Evolutionary conservation across 2,113 vertebrate species (phyloP).

Genomic region (Eulemur macaco): DNA sequence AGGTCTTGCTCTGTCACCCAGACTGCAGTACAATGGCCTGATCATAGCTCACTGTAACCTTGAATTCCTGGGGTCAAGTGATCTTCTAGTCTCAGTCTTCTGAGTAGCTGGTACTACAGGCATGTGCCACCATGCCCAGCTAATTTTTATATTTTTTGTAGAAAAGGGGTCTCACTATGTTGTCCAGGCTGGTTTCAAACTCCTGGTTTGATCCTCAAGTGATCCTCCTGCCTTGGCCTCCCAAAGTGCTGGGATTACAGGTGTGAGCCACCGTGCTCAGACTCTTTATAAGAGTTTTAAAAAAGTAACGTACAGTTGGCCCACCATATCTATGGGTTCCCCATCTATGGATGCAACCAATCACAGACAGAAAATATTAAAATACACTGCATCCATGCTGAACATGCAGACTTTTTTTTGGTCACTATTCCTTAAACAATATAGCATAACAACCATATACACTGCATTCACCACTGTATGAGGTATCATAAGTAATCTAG

Average conservation of each 20-base stretch:
- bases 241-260: neutral
- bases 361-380: neutral
- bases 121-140: too few species aligned
- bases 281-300: neutral
- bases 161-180: neutral
- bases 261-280: neutral
- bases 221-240: neutral
- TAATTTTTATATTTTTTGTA: neutral
- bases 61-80: neutral
- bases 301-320: neutral
- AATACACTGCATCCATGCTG: neutral
- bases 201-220: neutral
- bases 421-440: neutral
- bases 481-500: neutral
- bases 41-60: neutral
- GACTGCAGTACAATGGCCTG: neutral
- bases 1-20: neutral
- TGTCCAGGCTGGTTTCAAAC: neutral
- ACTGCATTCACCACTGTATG: neutral
- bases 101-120: too few species aligned
- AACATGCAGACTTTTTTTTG: neutral
- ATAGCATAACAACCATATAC: neutral
- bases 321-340: neutral
- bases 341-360: neutral
- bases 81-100: too few species aligned